Percentiles rank a stretch among this genome's conserved stretches.
Evolutionary conservation across 2,113 vertebrate species (phyloP).

Genomic region (Coturnix japonica): DNA sequence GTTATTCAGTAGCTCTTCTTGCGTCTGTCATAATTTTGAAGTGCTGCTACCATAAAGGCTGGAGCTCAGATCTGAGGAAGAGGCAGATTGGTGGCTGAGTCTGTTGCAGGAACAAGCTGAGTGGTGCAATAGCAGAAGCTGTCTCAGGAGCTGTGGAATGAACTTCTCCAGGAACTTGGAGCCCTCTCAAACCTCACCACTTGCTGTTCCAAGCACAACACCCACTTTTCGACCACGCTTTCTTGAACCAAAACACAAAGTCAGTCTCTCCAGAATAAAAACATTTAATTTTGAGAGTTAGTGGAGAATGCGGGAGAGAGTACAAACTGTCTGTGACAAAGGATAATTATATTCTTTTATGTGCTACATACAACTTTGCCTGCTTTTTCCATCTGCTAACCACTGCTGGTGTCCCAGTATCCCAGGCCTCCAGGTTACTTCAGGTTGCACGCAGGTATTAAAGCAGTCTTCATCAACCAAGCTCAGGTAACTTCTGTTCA

Average conservation of each 20-base stretch:
- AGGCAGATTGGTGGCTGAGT: neutral
- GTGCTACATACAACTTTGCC: neutral
- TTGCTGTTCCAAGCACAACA: neutral
- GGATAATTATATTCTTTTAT: constrained; percentile 24
- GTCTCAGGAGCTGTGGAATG: neutral
- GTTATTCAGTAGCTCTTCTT: neutral
- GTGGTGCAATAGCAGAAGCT: neutral
- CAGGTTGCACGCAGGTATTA: neutral
- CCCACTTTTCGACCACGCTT: neutral
- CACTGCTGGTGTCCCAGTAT: neutral
- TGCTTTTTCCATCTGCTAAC: constrained; percentile 5
- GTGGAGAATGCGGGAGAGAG: neutral
- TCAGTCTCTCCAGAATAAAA: neutral
- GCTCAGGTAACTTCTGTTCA: neutral
- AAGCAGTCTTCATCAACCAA: neutral
- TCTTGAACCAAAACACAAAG: constrained; percentile 10
- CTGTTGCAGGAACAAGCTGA: neutral
- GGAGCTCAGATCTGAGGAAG: neutral
- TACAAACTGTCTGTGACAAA: neutral
- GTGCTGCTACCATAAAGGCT: neutral
- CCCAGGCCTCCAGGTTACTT: neutral
- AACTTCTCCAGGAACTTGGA: neutral
- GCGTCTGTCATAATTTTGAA: neutral
- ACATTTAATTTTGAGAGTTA: neutral
- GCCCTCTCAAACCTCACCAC: neutral